Conservation (phyloP, 2,113 vertebrate genomes). For the Neogale vison region DNA sequence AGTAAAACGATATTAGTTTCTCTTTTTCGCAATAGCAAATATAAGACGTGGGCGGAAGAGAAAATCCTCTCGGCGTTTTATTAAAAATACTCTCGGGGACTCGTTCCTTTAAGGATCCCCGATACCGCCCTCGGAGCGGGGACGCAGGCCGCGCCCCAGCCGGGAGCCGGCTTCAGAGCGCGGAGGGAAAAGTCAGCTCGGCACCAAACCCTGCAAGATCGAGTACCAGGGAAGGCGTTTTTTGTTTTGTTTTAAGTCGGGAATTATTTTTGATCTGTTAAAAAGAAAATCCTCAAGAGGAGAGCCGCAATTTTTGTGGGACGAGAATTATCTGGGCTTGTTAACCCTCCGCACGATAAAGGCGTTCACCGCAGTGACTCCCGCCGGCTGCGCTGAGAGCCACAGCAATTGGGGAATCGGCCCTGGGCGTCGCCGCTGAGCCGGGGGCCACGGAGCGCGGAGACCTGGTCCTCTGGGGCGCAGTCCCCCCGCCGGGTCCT, state of each 20-base stretch:
- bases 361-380: background rate
- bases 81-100: conserved; percentile 31
- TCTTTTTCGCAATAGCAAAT: background rate
- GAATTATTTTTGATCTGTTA: background rate
- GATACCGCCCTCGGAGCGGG: background rate
- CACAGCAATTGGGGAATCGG: background rate
- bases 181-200: background rate
- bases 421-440: background rate
- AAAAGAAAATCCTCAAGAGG: background rate
- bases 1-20: background rate
- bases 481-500: background rate
- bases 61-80: background rate
- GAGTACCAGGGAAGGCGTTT: background rate
- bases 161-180: background rate
- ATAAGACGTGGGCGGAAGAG: background rate
- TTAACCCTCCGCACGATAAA: background rate
- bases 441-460: too few relatives aligned
- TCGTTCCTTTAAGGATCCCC: conserved; percentile 1
- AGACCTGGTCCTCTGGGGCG: background rate
- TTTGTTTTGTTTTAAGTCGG: background rate
- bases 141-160: conserved; percentile 24
- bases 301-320: background rate
- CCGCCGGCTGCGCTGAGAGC: background rate
- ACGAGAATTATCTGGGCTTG: background rate
- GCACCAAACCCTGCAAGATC: background rate